phyloP scores from a whole-genome alignment of 2,797 vertebrate species.

The Triplophysa bombifrons region DNA sequence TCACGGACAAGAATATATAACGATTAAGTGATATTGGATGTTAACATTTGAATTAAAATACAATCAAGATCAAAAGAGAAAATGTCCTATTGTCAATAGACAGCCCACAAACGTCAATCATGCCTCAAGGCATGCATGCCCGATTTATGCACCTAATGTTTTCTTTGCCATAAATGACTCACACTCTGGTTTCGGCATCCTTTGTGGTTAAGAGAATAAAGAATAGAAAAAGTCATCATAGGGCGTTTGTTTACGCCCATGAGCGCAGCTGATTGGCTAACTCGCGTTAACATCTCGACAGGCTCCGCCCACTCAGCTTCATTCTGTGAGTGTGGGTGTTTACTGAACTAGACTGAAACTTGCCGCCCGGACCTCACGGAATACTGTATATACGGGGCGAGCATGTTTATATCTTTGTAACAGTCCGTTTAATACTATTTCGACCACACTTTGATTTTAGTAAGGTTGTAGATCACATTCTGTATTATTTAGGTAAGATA shows the following conservation, averaged over 20 bases:
- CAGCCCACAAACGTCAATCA: not conserved
- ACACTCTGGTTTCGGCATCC: not conserved
- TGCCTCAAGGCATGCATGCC: not conserved
- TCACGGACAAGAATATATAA: too few relatives aligned
- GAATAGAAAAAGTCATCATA: not conserved
- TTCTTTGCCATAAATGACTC: not conserved
- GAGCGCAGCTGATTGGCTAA: conserved; percentile 41
- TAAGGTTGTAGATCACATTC: not conserved
- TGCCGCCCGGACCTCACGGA: conserved; percentile 29
- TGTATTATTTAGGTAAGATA: conserved; percentile 26
- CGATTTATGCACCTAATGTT: not conserved
- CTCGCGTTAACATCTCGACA: conserved; percentile 1
- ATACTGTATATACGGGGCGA: conserved; percentile 19
- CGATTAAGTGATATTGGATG: too few relatives aligned
- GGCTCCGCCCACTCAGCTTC: conserved; percentile 36
- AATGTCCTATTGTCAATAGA: not conserved
- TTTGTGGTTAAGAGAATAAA: not conserved
- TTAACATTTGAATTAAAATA: too few relatives aligned
- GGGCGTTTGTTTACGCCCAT: conserved; percentile 32
- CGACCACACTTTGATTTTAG: not conserved
- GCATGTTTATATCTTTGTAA: not conserved
- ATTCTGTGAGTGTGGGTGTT: conserved; percentile 41
- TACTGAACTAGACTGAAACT: conserved; percentile 47
- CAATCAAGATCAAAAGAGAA: not conserved
- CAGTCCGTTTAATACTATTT: not conserved